These are phyloP conservation scores for Stigmatopora nigra DNA, from an alignment of 2,113 vertebrate species.

Conservation along the genomic window DNA sequence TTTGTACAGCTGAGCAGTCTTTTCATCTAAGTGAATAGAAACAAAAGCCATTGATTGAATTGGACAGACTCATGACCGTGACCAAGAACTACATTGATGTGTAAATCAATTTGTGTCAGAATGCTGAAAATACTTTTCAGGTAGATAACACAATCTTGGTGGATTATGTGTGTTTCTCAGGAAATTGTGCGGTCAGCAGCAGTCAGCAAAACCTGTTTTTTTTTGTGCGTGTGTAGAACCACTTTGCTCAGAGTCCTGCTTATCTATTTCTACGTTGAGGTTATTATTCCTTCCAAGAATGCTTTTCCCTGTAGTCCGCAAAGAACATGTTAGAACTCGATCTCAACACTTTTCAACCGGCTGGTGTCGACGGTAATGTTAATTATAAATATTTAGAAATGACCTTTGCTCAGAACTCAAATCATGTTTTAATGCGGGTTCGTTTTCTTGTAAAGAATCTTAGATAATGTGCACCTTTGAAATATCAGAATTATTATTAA, in stretches of 20 bases:
- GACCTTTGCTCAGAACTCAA: background rate
- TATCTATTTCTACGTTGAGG: background rate
- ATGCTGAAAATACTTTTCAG: background rate
- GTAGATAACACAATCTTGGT: background rate
- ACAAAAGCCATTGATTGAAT: too few relatives aligned
- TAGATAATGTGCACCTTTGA: background rate
- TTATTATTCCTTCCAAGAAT: constrained; percentile 5
- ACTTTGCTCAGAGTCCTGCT: background rate
- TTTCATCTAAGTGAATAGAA: background rate
- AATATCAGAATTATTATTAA: background rate
- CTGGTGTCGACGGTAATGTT: background rate
- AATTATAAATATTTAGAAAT: background rate
- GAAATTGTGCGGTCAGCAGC: background rate
- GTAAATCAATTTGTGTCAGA: background rate
- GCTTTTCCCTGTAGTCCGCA: background rate
- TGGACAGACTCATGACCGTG: background rate
- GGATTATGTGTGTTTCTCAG: background rate
- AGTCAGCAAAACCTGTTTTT: background rate
- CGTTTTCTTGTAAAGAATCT: background rate
- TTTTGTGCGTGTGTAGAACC: background rate
- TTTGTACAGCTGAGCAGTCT: background rate
- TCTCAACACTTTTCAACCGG: constrained; percentile 3
- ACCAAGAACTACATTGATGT: background rate
- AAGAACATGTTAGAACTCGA: constrained; percentile 2
- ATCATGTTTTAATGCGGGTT: background rate